A percentile compares a stretch with the other conserved stretches of the same genome.
phyloP scores from a whole-genome alignment of 1,140 invertebrate species.

The Vanessa tameamea region DNA sequence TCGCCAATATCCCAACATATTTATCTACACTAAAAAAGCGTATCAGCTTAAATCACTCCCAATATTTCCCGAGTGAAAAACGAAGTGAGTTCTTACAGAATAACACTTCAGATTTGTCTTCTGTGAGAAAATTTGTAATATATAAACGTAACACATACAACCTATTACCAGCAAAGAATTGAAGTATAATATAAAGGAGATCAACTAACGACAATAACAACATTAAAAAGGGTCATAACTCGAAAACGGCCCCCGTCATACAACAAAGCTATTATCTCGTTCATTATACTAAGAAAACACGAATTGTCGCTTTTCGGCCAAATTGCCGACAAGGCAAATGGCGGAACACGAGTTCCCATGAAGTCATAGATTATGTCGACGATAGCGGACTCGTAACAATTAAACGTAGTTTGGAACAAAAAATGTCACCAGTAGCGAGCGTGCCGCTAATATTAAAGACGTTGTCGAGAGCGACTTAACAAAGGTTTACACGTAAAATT shows the following conservation, averaged over 20 bases:
- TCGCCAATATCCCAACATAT: too few species aligned
- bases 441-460: constrained; percentile 73
- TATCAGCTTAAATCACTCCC: too few species aligned
- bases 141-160: constrained; percentile 17
- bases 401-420: constrained; percentile 67
- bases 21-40: too few species aligned
- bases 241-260: constrained; percentile 49
- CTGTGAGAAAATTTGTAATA: constrained; percentile 23
- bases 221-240: constrained; percentile 54
- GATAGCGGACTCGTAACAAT: constrained; percentile 71
- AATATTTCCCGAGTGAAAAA: too few species aligned
- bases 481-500: constrained; percentile 76
- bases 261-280: constrained; percentile 61
- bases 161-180: constrained; percentile 17
- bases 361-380: constrained; percentile 68
- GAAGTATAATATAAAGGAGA: constrained; percentile 15
- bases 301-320: constrained; percentile 54
- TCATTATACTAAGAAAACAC: constrained; percentile 68
- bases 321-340: constrained; percentile 71
- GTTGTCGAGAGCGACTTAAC: constrained; percentile 52
- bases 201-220: constrained; percentile 41
- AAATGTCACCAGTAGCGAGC: constrained; percentile 67
- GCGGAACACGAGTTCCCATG: constrained; percentile 72
- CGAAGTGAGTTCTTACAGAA: background rate
- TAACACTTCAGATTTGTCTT: constrained; percentile 6